Conservation (phyloP, 64 coral and sea anemone genomes). For the Actinia equina region DNA sequence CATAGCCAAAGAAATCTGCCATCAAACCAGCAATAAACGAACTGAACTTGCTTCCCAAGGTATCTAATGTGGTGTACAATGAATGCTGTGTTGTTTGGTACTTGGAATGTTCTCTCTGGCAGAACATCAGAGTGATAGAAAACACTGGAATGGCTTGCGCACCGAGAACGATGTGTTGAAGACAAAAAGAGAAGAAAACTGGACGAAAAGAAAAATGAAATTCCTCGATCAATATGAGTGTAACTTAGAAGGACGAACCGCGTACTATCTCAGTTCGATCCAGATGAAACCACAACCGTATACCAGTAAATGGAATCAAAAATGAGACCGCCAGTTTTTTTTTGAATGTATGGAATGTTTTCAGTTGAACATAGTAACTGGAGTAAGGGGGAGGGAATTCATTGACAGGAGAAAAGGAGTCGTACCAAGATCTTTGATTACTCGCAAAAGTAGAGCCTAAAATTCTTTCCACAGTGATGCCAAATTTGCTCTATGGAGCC, state of each 20-base stretch:
- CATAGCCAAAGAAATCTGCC: slow-evolving; percentile 61
- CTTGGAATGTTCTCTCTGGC: slow-evolving; percentile 44
- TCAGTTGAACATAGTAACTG: too few relatives aligned
- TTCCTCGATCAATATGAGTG: neutral
- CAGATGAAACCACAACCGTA: neutral
- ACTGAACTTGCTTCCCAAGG: slow-evolving; percentile 66
- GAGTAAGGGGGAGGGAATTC: too few relatives aligned
- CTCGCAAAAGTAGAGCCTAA: too few relatives aligned
- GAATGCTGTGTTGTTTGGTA: slow-evolving; percentile 63
- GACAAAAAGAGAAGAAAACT: slow-evolving; percentile 36
- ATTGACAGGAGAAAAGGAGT: too few relatives aligned
- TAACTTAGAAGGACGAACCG: too few relatives aligned
- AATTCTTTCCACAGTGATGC: too few relatives aligned
- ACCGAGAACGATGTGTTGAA: slow-evolving; percentile 69
- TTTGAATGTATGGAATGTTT: too few relatives aligned
- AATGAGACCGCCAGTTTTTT: too few relatives aligned
- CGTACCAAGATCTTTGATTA: too few relatives aligned
- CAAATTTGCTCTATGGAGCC: too few relatives aligned
- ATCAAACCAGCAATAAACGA: slow-evolving; percentile 51
- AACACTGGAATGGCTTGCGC: slow-evolving; percentile 75
- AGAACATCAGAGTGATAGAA: slow-evolving; percentile 43
- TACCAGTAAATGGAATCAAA: too few relatives aligned
- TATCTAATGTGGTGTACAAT: slow-evolving; percentile 52
- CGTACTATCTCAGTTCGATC: too few relatives aligned
- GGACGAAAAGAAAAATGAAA: neutral